A percentile compares a stretch with the other conserved stretches of the same genome.
Conservation (phyloP, 2,888 invertebrate species). For the Tyria jacobaeae region DNA sequence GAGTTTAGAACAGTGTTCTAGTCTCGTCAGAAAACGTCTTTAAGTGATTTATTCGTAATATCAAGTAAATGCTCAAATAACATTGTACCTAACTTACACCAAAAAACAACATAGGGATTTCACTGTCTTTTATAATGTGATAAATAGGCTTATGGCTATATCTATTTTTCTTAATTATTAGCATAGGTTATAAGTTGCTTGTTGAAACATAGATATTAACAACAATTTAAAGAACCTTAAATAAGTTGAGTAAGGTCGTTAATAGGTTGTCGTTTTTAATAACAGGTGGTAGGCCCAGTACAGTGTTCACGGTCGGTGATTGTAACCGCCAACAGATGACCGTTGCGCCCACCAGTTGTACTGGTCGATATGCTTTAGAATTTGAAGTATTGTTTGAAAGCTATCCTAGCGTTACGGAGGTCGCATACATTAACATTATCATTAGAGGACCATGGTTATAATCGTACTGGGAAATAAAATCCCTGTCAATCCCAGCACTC, state of each 20-base stretch:
- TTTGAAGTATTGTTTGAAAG: constrained; percentile 36
- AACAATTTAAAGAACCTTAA: constrained; percentile 20
- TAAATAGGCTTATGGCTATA: background rate
- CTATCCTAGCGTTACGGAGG: constrained; percentile 21
- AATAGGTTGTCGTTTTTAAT: constrained; percentile 35
- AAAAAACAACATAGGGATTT: background rate
- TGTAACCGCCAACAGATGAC: constrained; percentile 74
- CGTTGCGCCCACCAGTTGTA: constrained; percentile 63
- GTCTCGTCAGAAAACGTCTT: background rate
- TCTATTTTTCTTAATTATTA: constrained; percentile 8
- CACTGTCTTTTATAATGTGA: background rate
- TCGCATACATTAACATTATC: background rate
- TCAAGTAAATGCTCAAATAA: background rate
- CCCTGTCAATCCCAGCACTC: background rate
- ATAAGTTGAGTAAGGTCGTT: constrained; percentile 30
- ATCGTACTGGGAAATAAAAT: background rate
- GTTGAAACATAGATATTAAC: constrained; percentile 22
- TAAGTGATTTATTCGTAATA: background rate
- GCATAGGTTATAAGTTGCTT: constrained; percentile 15
- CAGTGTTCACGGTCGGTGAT: constrained; percentile 74
- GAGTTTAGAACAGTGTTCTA: background rate
- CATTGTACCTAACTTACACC: background rate
- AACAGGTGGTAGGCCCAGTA: constrained; percentile 65
- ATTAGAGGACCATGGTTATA: background rate
- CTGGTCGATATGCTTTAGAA: constrained; percentile 53